Evolutionary conservation across 1,140 invertebrate genomes (phyloP).

Genomic region (silkworm (Bombyx mori)): ASM3026992v2 NC_085128.1:6541501-6542000

Average conservation of each 20-base stretch:
- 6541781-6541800: conserved; percentile 39
- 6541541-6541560: too few relatives aligned
- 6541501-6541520: too few relatives aligned
- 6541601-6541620: conserved; percentile 32
- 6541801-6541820: conserved; percentile 47
- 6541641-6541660: conserved; percentile 46
- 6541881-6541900: too few relatives aligned
- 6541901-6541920: too few relatives aligned
- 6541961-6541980: too few relatives aligned
- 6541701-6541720: conserved; percentile 27
- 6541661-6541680: conserved; percentile 55
- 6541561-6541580: too few relatives aligned
- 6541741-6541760: conserved; percentile 19
- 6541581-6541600: conserved; percentile 13
- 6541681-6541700: conserved; percentile 40
- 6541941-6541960: too few relatives aligned
- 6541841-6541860: too few relatives aligned
- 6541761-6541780: conserved; percentile 19
- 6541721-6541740: conserved; percentile 27
- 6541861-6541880: too few relatives aligned
- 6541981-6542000: too few relatives aligned
- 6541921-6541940: too few relatives aligned
- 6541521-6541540: too few relatives aligned
- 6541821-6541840: neutral
- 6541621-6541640: conserved; percentile 46